Base-by-base conservation (phyloP, 2,888 invertebrate species). In the Plutella xylostella region DNA sequence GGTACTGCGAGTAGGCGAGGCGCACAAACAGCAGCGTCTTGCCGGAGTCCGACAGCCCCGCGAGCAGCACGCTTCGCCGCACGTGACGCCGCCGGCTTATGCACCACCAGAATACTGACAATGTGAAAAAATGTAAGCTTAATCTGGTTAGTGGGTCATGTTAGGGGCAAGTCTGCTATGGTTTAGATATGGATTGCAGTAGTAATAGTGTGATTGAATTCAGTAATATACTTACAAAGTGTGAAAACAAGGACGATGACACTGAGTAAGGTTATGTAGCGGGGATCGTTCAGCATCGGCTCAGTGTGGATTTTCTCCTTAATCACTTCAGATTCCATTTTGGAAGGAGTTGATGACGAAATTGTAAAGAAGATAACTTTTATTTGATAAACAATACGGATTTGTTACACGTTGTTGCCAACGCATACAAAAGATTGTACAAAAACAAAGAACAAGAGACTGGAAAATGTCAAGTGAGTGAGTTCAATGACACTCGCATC, bases 21-120 rank as follows among this genome's bases (percentile, higher is more conserved):
- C 92, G 89, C 45, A 93, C 89, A 74, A 92, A 97, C 45, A 97
- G 74, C 30, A 94, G 78, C 2, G 97, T 97, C 84, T 98, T 98
- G 15, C 97, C 97, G 22, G 94, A 89, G 65, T 96, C 95, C 56
- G 92, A 92, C 2, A 96, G 85, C 2, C 98, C 98, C 43, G 92
- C 89, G 11, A 97, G 63, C 45, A 97, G 73, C 41, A 97, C 86
- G 54, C 88, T 88, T 31, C 87, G 85, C 21, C 91, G 86, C 6
- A 85, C 65, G 42, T 84, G 83, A 49, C 83, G 88, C 47, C 86
- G 84, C 46, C 86, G 78, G 48, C 86, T 85, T 76, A 89, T 89
- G 53, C 88, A 67, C 68, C 86, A 77, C 72, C 88, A 87, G 49
- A 90, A 66, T 33, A 89, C 90, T 90, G 64, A 42, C 83, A 85